Conservation (phyloP, 2,888 invertebrate species). For the Colletes collaris region DNA sequence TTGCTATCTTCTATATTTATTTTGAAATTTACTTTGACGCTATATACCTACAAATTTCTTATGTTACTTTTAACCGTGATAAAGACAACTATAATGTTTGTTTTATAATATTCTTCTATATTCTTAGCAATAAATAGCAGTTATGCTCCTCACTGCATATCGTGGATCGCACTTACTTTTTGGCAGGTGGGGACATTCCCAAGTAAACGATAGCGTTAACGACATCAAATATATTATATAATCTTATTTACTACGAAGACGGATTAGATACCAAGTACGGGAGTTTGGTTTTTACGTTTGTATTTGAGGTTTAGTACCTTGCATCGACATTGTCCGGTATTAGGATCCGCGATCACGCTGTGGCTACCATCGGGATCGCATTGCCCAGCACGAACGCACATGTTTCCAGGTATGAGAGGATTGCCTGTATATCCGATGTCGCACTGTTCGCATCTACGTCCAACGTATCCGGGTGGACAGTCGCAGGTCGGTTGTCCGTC, state of each 20-base stretch:
- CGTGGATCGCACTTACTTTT: constrained; percentile 51
- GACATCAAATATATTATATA: constrained; percentile 68
- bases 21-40: too few relatives aligned
- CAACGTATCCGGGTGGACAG: constrained; percentile 91
- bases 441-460: constrained; percentile 91
- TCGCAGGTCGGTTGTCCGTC: constrained; percentile 90
- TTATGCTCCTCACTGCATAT: too few relatives aligned
- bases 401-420: constrained; percentile 90
- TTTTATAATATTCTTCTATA: too few relatives aligned
- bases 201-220: constrained; percentile 53
- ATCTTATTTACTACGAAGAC: not conserved
- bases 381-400: constrained; percentile 86
- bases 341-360: constrained; percentile 83
- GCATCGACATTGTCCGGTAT: constrained; percentile 87
- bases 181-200: constrained; percentile 40
- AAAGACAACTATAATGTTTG: not conserved
- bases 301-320: constrained; percentile 85
- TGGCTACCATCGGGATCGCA: constrained; percentile 91
- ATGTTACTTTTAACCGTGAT: too few relatives aligned
- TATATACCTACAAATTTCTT: too few relatives aligned
- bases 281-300: not conserved
- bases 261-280: not conserved
- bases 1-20: too few relatives aligned
- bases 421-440: constrained; percentile 92
- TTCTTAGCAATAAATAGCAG: too few relatives aligned